A percentile compares a stretch with the other conserved stretches of the same genome.
phyloP scores from a whole-genome alignment of 2,113 vertebrate species.

The Poeciliopsis retropinna region DNA sequence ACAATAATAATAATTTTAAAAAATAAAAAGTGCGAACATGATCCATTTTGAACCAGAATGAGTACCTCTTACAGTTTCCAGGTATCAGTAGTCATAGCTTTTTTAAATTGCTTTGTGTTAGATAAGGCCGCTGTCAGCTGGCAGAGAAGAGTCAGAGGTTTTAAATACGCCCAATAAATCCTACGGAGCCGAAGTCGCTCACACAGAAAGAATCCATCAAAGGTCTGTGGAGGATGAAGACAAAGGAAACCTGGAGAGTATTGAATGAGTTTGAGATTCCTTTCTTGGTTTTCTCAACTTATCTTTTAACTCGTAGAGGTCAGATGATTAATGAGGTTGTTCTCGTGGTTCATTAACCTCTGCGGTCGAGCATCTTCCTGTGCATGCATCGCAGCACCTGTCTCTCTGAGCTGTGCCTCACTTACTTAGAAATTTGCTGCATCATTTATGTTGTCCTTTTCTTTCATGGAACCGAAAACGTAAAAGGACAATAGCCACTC shows the following conservation, averaged over 20 bases:
- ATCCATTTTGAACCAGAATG: neutral
- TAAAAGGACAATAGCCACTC: neutral
- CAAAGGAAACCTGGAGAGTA: constrained; percentile 44
- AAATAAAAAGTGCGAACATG: too few relatives aligned
- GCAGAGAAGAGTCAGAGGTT: constrained; percentile 1
- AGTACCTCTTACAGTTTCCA: neutral
- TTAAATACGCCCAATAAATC: neutral
- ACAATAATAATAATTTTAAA: too few relatives aligned
- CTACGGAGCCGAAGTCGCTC: neutral
- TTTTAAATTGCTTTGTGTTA: neutral
- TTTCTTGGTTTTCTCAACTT: constrained; percentile 42
- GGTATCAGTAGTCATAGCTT: too few relatives aligned
- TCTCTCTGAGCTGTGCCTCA: constrained; percentile 48
- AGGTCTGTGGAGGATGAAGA: neutral
- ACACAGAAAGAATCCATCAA: constrained; percentile 11
- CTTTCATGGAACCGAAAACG: constrained; percentile 4
- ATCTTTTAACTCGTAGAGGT: constrained; percentile 42
- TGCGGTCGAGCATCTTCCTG: constrained; percentile 41
- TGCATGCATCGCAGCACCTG: constrained; percentile 53
- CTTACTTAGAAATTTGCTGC: constrained; percentile 43
- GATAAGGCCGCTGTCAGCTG: constrained; percentile 31
- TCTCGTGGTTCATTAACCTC: constrained; percentile 60
- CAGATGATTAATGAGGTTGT: constrained; percentile 45
- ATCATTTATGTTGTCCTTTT: constrained; percentile 29
- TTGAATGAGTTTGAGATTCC: constrained; percentile 43